A percentile compares a stretch with the other conserved stretches of the same genome.
Evolutionary conservation across 1,140 invertebrate genomes (phyloP).

Genomic region (Drosophila eugracilis): DNA sequence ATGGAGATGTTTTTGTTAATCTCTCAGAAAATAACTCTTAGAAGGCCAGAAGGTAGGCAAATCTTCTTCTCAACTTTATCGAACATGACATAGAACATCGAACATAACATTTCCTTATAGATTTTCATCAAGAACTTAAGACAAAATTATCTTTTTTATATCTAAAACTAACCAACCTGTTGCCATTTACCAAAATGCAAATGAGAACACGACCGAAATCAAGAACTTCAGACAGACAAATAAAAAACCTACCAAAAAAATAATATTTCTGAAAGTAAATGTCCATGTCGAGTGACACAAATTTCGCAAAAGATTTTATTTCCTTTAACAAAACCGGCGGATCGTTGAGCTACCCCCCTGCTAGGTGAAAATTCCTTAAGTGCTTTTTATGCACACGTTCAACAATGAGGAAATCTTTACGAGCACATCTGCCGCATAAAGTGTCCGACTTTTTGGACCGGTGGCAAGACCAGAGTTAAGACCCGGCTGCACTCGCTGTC

Average conservation of each 20-base stretch:
- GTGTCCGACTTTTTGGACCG: slow-evolving; percentile 47
- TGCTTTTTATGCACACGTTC: slow-evolving; percentile 81
- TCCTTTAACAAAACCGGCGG: no score
- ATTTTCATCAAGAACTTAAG: no score
- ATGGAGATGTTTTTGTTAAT: no score
- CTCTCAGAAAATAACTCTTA: no score
- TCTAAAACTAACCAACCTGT: not conserved
- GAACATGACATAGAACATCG: no score
- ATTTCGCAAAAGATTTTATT: slow-evolving; percentile 63
- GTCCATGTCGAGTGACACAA: slow-evolving; percentile 58
- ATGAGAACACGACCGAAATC: not conserved
- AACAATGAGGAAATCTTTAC: slow-evolving; percentile 82
- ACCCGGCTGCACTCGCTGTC: slow-evolving; percentile 25
- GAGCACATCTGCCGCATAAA: slow-evolving; percentile 82
- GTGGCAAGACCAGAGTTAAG: slow-evolving; percentile 35
- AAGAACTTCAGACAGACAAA: not conserved
- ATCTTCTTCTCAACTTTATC: no score
- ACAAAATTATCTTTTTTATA: no score
- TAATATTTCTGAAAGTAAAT: slow-evolving; percentile 3
- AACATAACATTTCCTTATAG: no score
- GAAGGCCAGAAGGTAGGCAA: no score
- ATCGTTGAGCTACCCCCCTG: slow-evolving; percentile 2
- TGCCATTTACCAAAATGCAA: not conserved
- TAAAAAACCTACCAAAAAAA: not conserved
- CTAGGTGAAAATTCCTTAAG: slow-evolving; percentile 65